Base-by-base conservation (phyloP, 2,113 vertebrate genomes). In the Neopipo cinnamomea region DNA sequence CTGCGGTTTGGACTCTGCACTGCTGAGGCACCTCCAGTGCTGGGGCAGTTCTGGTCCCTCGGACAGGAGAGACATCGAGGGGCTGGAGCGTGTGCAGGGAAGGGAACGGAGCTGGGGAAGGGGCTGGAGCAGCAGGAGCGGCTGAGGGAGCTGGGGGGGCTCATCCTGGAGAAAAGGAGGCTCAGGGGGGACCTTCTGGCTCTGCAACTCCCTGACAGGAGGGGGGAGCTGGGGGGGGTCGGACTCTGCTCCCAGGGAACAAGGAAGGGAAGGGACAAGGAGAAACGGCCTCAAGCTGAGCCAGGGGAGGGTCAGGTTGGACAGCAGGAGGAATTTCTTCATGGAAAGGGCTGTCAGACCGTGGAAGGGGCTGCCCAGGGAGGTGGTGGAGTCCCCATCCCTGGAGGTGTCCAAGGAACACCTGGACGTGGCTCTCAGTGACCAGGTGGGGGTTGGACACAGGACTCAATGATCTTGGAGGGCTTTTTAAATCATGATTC, bases 21-120 rank as follows among this genome's bases (percentile, higher is more conserved):
- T 28, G 22, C 42, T 44, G 76, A 73, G 50, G 31, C 14, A 23
- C 5, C 22, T 50, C 42, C 42, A 50, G 4, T 19, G 7, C 42
- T 65, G 20, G 41, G 24, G 7, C 30, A 21, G n/a, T 4, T 63
- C 9, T 55, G 49, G 58, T 11, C 6, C 30, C 3, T 76, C 8
- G 9, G 5, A 25, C 41, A 78, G 8, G 2, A 58, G 1, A 0
- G 58, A 65, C 35, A 0, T 0, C 0, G 14, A 88, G 25, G 49
- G 21, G 35, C 31, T 72, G 75, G 25, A 65, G 49, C 2, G 0
- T 63, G 66, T 79, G 24, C 56, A 55, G 75, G 41, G 75, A 1
- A 79, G 75, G 74, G 41, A 41, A 63, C 0, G 3, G 85, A 63
- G 75, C 75, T 72, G 85, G 49, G 63, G 30, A 49, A 55, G 41